Evolutionary conservation across 2,797 vertebrate species (phyloP).

Genomic region (Megaceryle alcyon): DNA sequence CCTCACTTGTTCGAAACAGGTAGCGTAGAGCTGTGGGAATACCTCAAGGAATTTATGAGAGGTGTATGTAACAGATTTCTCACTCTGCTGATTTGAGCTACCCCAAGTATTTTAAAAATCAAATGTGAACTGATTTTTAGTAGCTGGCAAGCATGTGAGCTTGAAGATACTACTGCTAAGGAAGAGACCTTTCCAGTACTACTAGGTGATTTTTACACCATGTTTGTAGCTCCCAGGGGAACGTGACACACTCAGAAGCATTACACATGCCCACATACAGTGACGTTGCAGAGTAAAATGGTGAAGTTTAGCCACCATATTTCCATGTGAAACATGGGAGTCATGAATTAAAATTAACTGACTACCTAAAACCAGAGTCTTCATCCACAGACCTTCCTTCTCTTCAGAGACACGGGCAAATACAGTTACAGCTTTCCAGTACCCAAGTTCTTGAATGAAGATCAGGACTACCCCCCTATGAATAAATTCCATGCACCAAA

Average conservation of each 20-base stretch:
- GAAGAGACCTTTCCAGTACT: not conserved
- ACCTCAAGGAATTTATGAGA: not conserved
- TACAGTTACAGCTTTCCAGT: not conserved
- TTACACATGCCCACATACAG: fast-evolving
- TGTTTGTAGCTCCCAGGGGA: not conserved
- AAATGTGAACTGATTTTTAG: not conserved
- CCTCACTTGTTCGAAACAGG: conserved; percentile 87
- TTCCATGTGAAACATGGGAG: not conserved
- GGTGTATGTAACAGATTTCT: not conserved
- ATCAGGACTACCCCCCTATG: not conserved
- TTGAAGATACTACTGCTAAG: not conserved
- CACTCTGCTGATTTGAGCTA: not conserved
- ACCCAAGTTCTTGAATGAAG: not conserved
- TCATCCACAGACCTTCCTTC: not conserved
- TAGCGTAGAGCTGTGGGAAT: not conserved
- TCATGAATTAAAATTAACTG: too few relatives aligned
- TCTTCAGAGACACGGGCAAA: not conserved
- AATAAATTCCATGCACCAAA: not conserved
- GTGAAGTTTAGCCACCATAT: not conserved
- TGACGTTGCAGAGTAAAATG: fast-evolving
- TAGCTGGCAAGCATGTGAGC: not conserved
- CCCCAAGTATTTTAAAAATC: not conserved
- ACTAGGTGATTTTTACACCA: not conserved
- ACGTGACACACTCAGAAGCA: not conserved
- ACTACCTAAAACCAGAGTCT: too few relatives aligned